Evolutionary conservation across 2,888 invertebrate species (phyloP).

Genomic region (Ophraella communa): DNA sequence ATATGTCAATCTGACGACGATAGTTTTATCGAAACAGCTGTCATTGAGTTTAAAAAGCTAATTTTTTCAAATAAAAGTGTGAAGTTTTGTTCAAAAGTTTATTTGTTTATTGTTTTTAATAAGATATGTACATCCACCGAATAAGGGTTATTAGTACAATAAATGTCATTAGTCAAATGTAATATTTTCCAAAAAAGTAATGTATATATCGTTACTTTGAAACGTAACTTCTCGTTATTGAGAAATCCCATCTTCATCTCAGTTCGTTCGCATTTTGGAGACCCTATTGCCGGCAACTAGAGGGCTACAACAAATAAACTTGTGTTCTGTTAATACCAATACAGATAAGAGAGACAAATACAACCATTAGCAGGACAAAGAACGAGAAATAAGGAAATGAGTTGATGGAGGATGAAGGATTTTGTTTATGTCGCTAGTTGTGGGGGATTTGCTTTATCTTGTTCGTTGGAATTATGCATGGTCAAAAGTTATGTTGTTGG

Average conservation of each 20-base stretch:
- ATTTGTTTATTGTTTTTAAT: too few species aligned
- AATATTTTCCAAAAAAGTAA: neutral
- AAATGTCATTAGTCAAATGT: too few species aligned
- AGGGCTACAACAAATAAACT: constrained; percentile 4
- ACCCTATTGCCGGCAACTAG: neutral
- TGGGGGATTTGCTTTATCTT: neutral
- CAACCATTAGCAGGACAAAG: neutral
- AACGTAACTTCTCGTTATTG: neutral
- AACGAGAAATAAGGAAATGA: neutral
- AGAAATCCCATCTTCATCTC: neutral
- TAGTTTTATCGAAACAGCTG: too few species aligned
- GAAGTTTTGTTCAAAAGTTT: too few species aligned
- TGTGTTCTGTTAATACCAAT: neutral
- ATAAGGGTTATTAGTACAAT: too few species aligned
- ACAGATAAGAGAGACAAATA: neutral
- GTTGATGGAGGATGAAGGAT: neutral
- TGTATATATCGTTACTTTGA: neutral
- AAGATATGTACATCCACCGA: too few species aligned
- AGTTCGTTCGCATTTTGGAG: neutral
- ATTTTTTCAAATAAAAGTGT: too few species aligned
- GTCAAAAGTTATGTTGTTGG: too few species aligned
- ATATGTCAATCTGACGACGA: too few species aligned
- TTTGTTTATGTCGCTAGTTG: neutral
- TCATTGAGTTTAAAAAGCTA: too few species aligned
- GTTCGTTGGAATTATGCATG: neutral